Conservation (phyloP, 2,797 vertebrate genomes). For the Graptemys geographica region DNA sequence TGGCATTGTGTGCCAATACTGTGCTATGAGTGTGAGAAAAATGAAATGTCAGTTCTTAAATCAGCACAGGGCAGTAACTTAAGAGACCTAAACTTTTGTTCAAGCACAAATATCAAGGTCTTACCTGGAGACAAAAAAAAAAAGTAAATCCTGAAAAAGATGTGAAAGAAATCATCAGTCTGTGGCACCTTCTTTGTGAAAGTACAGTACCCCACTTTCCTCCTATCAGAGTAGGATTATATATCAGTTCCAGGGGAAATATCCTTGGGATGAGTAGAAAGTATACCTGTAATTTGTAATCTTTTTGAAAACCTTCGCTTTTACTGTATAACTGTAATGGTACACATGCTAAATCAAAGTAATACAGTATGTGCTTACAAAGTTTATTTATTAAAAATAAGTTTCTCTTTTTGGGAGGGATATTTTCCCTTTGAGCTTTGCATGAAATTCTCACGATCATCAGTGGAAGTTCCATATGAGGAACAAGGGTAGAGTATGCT, state of each 20-base stretch:
- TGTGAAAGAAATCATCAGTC: background rate
- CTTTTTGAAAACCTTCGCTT: background rate
- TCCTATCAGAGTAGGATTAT: background rate
- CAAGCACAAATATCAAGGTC: background rate
- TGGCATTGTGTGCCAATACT: background rate
- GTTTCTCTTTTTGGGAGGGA: background rate
- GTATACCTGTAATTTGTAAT: background rate
- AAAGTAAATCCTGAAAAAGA: background rate
- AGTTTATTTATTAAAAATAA: background rate
- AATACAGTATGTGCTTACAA: background rate
- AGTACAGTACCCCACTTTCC: background rate
- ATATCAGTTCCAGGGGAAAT: background rate
- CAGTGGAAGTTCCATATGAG: background rate
- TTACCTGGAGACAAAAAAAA: background rate
- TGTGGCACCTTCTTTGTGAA: background rate
- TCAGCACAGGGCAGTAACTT: background rate
- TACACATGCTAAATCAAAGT: background rate
- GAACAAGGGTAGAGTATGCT: background rate
- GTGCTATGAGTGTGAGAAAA: background rate
- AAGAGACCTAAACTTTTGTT: conserved; percentile 1
- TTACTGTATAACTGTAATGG: background rate
- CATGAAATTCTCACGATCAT: background rate
- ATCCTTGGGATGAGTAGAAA: background rate
- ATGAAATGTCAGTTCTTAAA: conserved; percentile 15
- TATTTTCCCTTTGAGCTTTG: background rate